Evolutionary conservation across 2,888 invertebrate genomes (phyloP), one percentile per base, ranked within the genome.

Genomic region (Seladonia tumulorum): DNA sequence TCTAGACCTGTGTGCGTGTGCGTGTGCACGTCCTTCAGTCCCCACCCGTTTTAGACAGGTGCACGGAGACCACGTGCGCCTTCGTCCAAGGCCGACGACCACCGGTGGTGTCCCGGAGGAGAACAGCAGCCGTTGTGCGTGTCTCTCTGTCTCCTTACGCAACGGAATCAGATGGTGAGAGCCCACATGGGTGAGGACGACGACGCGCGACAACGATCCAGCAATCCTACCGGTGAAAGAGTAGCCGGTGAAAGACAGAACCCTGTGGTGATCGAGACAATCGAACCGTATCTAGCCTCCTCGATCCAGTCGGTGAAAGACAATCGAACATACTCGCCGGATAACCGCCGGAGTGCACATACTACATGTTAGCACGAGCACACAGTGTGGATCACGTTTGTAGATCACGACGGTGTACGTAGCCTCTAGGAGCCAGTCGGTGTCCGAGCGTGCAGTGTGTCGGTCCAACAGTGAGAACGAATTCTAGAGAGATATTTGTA

Each of bases 11-110:
- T 73, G 60, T 42, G 25, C 35, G 66, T 16, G 8, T 8, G 68
- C 22, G 86, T 42, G 83, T 45, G 80, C 87, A 82, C 88, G 87
- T 83, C 85, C 86, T 83, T 90, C 89, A 89, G 45, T 84, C 88
- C 85, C 86, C 82, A 83, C 85, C 85, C 87, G n/a, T 79, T 76
- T 83, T 78, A 81, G 83, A 84, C 88, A 90, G 91, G 90, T 89
- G 90, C 86, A 92, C 86, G 83, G 85, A 89, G 90, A 91, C 93
- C 93, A 93, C 93, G 93, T 93, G 93, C 92, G 92, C 87, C 87
- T 85, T 85, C 88, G 68, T 39, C 73, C 93, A 93, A 93, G 93
- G 93, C 92, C 93, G 93, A 91, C 92, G 87, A 90, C 90, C 89
- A 22, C 53, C 57, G 57, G 35, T 4, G 57, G 57, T n/a, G 77